These are phyloP conservation scores for Tenebrosternarchus preto DNA, from an alignment of 2,113 vertebrate species.

Conservation along the genomic window DNA sequence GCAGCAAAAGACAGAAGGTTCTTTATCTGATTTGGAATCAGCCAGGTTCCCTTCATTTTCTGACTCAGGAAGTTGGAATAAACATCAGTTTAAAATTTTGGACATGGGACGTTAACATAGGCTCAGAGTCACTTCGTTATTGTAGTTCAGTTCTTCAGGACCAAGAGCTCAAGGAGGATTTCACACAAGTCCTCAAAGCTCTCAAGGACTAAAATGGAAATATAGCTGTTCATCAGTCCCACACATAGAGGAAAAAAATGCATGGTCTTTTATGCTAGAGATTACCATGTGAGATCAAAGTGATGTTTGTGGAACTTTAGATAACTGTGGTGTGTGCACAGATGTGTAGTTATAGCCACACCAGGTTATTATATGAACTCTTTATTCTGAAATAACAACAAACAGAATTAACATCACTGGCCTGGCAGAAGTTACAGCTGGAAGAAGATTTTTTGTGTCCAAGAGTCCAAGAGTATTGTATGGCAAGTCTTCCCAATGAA, in stretches of 20 bases:
- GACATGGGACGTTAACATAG: no score
- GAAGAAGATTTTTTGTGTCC: slow-evolving; percentile 34
- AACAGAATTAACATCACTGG: slow-evolving; percentile 20
- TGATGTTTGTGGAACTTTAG: slow-evolving; percentile 23
- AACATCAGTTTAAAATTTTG: no score
- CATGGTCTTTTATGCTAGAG: background rate
- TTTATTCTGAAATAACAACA: slow-evolving; percentile 34
- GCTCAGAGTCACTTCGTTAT: slow-evolving; percentile 49
- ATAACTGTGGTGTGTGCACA: slow-evolving; percentile 10
- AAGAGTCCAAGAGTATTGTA: background rate
- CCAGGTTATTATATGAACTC: slow-evolving; percentile 27
- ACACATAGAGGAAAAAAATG: background rate
- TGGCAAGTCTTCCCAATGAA: slow-evolving; percentile 4
- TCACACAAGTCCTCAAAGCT: slow-evolving; percentile 42
- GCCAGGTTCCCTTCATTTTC: slow-evolving; percentile 51
- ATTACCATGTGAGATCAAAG: slow-evolving; percentile 25
- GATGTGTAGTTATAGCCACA: slow-evolving; percentile 27
- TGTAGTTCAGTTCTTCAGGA: slow-evolving; percentile 55
- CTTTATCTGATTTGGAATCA: slow-evolving; percentile 55
- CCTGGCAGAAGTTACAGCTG: slow-evolving; percentile 15
- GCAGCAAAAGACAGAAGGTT: slow-evolving; percentile 31
- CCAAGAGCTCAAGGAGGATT: slow-evolving; percentile 12
- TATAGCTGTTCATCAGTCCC: slow-evolving; percentile 18
- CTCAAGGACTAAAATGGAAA: slow-evolving; percentile 41
- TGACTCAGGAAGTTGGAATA: slow-evolving; percentile 50